phyloP scores from a whole-genome alignment of 2,113 vertebrate genomes.

The Oncorhynchus mykiss region DNA sequence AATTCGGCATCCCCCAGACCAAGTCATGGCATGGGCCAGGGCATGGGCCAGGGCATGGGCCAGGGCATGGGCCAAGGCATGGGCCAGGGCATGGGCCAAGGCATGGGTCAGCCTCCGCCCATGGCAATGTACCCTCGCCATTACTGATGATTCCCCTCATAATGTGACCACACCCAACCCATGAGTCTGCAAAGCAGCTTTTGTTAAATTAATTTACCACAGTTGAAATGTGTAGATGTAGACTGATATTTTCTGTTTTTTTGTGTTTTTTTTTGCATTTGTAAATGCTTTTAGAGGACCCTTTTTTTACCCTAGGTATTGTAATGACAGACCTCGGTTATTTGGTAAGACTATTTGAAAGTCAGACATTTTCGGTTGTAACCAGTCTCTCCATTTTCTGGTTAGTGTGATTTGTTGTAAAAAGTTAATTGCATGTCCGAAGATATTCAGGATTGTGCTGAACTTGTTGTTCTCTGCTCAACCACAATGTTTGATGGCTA shows the following conservation, averaged over 20 bases:
- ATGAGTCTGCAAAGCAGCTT: neutral
- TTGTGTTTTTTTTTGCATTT: neutral
- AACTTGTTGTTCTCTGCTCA: neutral
- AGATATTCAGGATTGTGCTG: neutral
- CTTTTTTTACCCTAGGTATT: constrained; percentile 29
- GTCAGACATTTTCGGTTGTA: constrained; percentile 40
- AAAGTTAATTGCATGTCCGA: constrained; percentile 34
- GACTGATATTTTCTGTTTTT: neutral
- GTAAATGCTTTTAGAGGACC: constrained; percentile 47
- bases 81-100: constrained; percentile 44
- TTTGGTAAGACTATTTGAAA: constrained; percentile 2
- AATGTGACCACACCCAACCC: neutral
- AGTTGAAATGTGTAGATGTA: neutral
- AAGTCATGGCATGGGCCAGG: constrained; percentile 41
- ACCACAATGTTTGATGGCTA: too few relatives aligned
- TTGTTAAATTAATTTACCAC: constrained; percentile 31
- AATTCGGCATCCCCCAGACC: neutral
- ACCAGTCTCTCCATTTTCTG: constrained; percentile 19
- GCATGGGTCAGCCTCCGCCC: constrained; percentile 66
- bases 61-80: constrained; percentile 42
- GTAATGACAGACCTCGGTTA: constrained; percentile 19
- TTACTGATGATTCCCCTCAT: constrained; percentile 75
- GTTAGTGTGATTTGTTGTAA: neutral
- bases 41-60: constrained; percentile 51
- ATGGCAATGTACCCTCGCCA: constrained; percentile 89